Percentiles rank a stretch among this genome's conserved stretches.
phyloP scores from a whole-genome alignment of 1,140 invertebrate species.

The Dermatophagoides farinae region DNA sequence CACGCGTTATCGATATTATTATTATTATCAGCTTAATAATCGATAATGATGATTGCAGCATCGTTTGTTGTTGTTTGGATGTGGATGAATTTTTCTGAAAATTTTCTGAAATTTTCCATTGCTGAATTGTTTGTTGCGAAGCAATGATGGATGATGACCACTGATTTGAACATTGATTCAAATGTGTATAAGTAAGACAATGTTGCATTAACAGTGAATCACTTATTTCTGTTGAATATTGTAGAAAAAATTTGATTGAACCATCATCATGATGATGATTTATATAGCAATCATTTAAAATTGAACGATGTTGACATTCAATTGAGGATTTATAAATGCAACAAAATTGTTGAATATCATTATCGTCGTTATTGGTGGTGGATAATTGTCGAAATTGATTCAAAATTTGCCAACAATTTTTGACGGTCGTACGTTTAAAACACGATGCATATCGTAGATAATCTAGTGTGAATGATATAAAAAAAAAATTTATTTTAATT shows the following conservation, averaged over 20 bases:
- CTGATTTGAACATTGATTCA: not conserved
- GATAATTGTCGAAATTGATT: no score
- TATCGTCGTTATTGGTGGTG: no score
- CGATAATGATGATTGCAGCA: not conserved
- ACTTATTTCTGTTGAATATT: not conserved
- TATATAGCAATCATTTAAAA: no score
- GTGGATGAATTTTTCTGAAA: not conserved
- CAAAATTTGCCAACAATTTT: no score
- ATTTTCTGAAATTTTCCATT: not conserved
- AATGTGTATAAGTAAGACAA: not conserved
- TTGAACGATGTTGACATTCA: no score
- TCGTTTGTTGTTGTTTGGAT: not conserved
- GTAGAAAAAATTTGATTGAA: not conserved
- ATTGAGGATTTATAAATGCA: no score
- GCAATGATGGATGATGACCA: not conserved
- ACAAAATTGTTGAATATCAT: no score
- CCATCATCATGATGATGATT: no score
- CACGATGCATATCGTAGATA: no score
- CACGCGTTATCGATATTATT: not conserved
- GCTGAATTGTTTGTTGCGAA: not conserved
- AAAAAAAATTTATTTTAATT: no score
- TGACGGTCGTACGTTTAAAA: no score
- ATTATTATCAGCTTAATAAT: not conserved
- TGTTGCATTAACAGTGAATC: not conserved
- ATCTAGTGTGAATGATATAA: no score